Evolutionary conservation across 2,888 invertebrate species (phyloP), one percentile per base, ranked within the genome.

Genomic region (Pristionchus fissidentatus): DNA sequence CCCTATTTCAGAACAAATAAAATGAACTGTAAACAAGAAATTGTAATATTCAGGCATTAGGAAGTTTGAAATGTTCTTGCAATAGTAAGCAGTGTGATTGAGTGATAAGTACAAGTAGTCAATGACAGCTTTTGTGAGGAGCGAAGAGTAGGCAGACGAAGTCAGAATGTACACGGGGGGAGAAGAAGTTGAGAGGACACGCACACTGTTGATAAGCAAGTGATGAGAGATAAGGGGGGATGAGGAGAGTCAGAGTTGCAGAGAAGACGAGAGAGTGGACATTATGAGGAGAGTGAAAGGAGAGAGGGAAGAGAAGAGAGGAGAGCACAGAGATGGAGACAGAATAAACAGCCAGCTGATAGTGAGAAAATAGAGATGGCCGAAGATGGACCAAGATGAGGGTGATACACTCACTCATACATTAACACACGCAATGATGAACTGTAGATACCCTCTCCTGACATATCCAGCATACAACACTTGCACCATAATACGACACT

Each of bases 291-390:
- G 46, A 43, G 46, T 29, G 41, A 43, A 62, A 29, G 41, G 41
- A 62, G 1, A 26, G 62, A 29, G 41, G 41, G 35, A 2, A 26
- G 62, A 35, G 62, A 70, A n/a, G 70, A 70, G 70, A 70, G 70
- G 13, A n/a, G 70, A 70, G 15, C n/a, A n/a, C n/a, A 19, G 60
- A 35, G 35, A 49, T 8, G n/a, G 4, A 52, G 8, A 55, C 10
- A 81, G 66, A 81, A 43, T 35, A 81, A 66, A 70, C 66, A 73
- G n/a, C n/a, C 46, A 26, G 84, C 75, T 43, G 78, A 84, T 66
- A 78, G 66, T 52, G 83, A 79, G 80, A 35, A 77, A 83, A 55
- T 22, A 32, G 41, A 41, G 57, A 77, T 52, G 22, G 38, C 3
- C n/a, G 0, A 70, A 75, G 46, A 26, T 29, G 41, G 49, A 78